phyloP scores from a whole-genome alignment of 92 coral and sea anemone genomes.

The Porites evermanni region DNA sequence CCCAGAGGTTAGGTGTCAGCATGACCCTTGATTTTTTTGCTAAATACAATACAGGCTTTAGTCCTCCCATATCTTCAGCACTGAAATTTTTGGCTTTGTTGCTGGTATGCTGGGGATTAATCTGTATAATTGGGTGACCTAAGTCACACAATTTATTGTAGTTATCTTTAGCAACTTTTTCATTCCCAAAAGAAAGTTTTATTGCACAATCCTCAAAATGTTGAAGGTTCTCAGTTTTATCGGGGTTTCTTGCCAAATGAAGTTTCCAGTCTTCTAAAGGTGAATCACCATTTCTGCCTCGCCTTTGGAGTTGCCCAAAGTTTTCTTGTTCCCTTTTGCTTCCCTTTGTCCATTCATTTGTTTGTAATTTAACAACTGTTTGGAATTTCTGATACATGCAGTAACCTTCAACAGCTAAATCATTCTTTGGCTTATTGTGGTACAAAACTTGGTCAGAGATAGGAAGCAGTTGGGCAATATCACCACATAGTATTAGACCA shows the following conservation, averaged over 20 bases:
- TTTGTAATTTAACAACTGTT: slow-evolving; percentile 39
- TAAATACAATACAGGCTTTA: too few relatives aligned
- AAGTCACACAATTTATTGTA: background rate
- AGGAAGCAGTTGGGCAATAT: slow-evolving; percentile 64
- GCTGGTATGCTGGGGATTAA: slow-evolving; percentile 21
- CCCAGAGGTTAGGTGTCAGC: slow-evolving; percentile 63
- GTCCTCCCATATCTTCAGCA: too few relatives aligned
- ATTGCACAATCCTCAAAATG: background rate
- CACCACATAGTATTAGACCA: slow-evolving; percentile 32
- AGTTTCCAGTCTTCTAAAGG: slow-evolving; percentile 59
- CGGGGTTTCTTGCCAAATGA: slow-evolving; percentile 36
- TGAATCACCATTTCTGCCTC: slow-evolving; percentile 64
- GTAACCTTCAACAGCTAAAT: slow-evolving; percentile 22
- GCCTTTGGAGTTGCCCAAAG: slow-evolving; percentile 23
- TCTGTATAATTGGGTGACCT: background rate
- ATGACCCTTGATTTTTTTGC: slow-evolving; percentile 60
- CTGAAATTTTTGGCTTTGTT: too few relatives aligned
- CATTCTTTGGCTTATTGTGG: slow-evolving; percentile 52
- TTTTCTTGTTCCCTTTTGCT: slow-evolving; percentile 3
- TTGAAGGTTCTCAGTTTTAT: slow-evolving; percentile 9
- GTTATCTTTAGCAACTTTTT: slow-evolving; percentile 31
- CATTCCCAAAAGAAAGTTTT: slow-evolving; percentile 29
- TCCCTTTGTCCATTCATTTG: slow-evolving; percentile 47
- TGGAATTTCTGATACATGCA: slow-evolving; percentile 52
- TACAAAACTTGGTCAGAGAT: slow-evolving; percentile 48